A percentile compares a stretch with the other conserved stretches of the same genome.
Conservation (phyloP, 2,113 vertebrate species). For the Siniperca chuatsi region DNA sequence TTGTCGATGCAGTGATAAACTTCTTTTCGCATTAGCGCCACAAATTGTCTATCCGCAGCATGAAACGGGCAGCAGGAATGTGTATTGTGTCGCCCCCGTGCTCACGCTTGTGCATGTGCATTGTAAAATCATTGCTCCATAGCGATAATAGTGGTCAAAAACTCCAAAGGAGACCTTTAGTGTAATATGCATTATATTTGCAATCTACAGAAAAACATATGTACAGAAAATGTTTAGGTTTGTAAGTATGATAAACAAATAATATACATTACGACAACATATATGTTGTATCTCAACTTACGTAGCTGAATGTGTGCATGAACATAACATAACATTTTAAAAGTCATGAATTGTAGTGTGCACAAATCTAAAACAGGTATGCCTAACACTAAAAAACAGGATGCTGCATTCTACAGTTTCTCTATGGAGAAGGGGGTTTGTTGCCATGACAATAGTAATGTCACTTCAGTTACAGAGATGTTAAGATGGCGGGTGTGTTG, state of each 20-base stretch:
- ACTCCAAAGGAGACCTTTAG: background rate
- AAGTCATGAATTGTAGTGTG: background rate
- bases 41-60: background rate
- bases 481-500: conserved; percentile 74
- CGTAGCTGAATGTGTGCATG: background rate
- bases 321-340: too few relatives aligned
- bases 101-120: background rate
- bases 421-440: conserved; percentile 69
- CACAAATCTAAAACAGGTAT: conserved; percentile 30
- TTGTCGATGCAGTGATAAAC: background rate
- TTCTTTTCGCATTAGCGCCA: background rate
- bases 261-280: background rate
- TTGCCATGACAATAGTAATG: conserved; percentile 86
- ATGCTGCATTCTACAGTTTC: conserved; percentile 43
- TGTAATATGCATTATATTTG: background rate
- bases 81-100: background rate
- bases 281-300: background rate
- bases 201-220: background rate
- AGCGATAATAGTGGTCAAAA: background rate
- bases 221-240: background rate
- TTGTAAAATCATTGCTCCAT: background rate
- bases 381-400: conserved; percentile 55
- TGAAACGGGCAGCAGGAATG: background rate
- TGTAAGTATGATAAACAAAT: background rate
- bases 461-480: conserved; percentile 77